Evolutionary conservation across 1,140 invertebrate genomes (phyloP).

Genomic region (Capitella teleta): DNA sequence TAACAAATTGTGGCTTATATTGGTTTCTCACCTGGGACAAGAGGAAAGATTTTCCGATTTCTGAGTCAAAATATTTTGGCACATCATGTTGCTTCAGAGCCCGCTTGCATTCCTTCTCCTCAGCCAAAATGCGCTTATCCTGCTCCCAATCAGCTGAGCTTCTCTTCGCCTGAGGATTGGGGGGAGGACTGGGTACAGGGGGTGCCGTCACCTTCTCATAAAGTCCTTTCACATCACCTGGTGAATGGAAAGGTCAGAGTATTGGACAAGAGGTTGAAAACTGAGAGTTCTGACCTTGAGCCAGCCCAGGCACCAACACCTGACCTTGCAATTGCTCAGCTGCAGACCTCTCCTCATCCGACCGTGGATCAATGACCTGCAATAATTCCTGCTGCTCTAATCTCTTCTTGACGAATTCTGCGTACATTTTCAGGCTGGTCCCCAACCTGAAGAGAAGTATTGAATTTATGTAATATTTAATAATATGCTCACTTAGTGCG

Average conservation of each 20-base stretch:
- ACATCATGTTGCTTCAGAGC: constrained; percentile 26
- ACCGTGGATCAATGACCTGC: constrained; percentile 26
- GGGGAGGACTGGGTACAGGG: constrained; percentile 24
- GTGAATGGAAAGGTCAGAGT: neutral
- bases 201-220: constrained; percentile 30
- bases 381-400: constrained; percentile 16
- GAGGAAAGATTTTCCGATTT: constrained; percentile 37
- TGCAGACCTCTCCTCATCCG: constrained; percentile 28
- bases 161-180: constrained; percentile 27
- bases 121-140: constrained; percentile 24
- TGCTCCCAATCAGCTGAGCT: constrained; percentile 32
- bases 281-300: neutral
- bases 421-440: constrained; percentile 20
- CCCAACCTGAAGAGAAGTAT: neutral
- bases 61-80: constrained; percentile 38
- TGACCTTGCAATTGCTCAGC: constrained; percentile 18
- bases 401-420: constrained; percentile 11
- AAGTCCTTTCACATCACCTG: constrained; percentile 8
- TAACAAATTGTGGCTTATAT: too few species aligned
- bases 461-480: neutral
- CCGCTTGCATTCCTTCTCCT: constrained; percentile 23
- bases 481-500: constrained; percentile 22
- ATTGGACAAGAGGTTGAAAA: neutral
- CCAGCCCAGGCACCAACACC: neutral
- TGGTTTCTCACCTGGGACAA: constrained; percentile 8